Percentiles rank a stretch among this genome's conserved stretches.
phyloP scores from a whole-genome alignment of 2,888 invertebrate species.

The Pollenia amentaria region DNA sequence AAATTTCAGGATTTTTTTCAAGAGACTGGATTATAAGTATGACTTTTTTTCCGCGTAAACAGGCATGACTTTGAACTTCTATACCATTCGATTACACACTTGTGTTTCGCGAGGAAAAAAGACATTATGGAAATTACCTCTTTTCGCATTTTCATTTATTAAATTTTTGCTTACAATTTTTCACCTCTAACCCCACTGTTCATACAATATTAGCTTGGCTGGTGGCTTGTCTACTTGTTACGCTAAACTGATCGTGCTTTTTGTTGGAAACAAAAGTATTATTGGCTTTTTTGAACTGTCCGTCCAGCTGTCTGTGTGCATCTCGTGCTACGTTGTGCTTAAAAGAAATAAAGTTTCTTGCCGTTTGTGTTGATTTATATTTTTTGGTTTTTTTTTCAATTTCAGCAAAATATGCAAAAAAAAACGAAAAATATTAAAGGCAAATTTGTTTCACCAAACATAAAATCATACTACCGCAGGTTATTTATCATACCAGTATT shows the following conservation, averaged over 20 bases:
- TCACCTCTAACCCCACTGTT: slow-evolving; percentile 41
- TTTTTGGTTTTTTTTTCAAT: not conserved
- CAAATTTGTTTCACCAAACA: slow-evolving; percentile 15
- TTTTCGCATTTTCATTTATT: not conserved
- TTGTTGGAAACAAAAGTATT: slow-evolving; percentile 29
- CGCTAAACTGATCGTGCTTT: slow-evolving; percentile 63
- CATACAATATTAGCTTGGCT: slow-evolving; percentile 38
- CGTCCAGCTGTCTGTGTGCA: slow-evolving; percentile 31
- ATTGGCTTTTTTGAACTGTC: slow-evolving; percentile 1
- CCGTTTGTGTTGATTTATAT: slow-evolving; percentile 3
- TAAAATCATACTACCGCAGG: slow-evolving; percentile 2
- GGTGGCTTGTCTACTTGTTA: slow-evolving; percentile 62
- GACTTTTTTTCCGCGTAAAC: too few relatives aligned
- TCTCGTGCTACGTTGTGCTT: slow-evolving; percentile 30
- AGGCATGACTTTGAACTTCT: too few relatives aligned
- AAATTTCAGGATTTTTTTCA: too few relatives aligned
- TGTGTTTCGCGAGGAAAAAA: too few relatives aligned
- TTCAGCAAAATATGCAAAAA: not conserved
- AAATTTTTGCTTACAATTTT: not conserved
- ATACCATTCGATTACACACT: too few relatives aligned
- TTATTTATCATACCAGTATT: slow-evolving; percentile 9
- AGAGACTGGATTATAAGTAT: too few relatives aligned
- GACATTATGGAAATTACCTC: too few relatives aligned
- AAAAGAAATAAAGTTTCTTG: slow-evolving; percentile 12
- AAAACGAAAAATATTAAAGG: slow-evolving; percentile 35